A percentile compares a stretch with the other conserved stretches of the same genome.
phyloP scores from a whole-genome alignment of 2,113 vertebrate genomes.

The Orientallactaga bullata region DNA sequence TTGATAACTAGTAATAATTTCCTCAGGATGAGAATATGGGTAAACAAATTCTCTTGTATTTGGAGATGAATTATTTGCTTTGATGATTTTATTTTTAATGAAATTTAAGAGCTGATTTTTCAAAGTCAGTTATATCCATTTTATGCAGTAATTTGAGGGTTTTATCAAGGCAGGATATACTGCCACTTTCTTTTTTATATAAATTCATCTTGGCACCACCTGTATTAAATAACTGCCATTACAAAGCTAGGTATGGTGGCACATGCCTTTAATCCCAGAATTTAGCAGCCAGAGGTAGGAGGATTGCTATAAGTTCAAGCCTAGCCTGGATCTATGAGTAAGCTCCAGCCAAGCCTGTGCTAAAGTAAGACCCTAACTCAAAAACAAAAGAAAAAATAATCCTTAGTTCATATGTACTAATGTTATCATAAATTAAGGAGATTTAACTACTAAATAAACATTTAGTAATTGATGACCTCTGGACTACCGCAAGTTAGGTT shows the following conservation, averaged over 20 bases:
- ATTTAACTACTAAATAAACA: conserved; percentile 35
- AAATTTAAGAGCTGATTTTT: conserved; percentile 37
- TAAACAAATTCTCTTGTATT: conserved; percentile 38
- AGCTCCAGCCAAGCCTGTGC: too few species aligned
- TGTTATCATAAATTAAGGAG: neutral
- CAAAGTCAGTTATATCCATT: neutral
- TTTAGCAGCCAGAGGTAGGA: too few species aligned
- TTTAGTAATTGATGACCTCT: neutral
- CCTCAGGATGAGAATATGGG: neutral
- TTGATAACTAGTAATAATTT: neutral
- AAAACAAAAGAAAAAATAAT: too few species aligned
- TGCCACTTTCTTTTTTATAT: conserved; percentile 19
- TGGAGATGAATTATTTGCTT: conserved; percentile 49
- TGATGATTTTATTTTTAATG: conserved; percentile 33
- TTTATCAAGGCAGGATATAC: neutral
- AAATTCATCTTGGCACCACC: neutral
- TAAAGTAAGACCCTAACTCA: too few species aligned
- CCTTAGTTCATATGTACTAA: conserved; percentile 12
- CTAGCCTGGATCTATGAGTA: too few species aligned
- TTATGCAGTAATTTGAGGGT: neutral
- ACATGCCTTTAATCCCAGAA: too few species aligned
- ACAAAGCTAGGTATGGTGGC: too few species aligned
- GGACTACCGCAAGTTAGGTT: neutral
- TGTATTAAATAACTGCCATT: neutral
- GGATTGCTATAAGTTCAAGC: too few species aligned